These are phyloP conservation scores for Teleogryllus oceanicus DNA, from an alignment of 2,888 invertebrate species.

Conservation along the genomic window DNA sequence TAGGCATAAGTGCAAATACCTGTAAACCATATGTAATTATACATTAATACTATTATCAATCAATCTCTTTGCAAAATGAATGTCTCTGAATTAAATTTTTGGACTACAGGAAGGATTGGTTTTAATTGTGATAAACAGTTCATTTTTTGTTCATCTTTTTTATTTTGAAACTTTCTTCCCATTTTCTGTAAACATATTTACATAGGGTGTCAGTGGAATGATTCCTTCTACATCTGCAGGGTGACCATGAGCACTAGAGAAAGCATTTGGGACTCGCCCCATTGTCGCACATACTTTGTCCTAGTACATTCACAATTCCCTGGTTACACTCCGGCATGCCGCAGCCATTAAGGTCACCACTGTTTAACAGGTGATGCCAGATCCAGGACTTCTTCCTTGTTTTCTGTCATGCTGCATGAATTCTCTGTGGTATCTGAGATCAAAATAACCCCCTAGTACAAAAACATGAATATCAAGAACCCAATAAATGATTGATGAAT, in stretches of 20 bases:
- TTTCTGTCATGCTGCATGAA: not conserved
- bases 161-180: conserved; percentile 9
- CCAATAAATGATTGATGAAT: conserved; percentile 11
- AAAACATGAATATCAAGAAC: conserved; percentile 9
- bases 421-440: conserved; percentile 1
- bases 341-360: not conserved
- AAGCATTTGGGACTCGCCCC: not conserved
- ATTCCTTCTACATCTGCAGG: not conserved
- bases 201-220: conserved; percentile 4
- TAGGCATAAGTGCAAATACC: too few relatives aligned
- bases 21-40: too few relatives aligned
- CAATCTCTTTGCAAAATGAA: too few relatives aligned
- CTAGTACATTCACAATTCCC: not conserved
- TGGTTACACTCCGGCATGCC: not conserved
- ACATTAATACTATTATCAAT: too few relatives aligned
- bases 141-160: not conserved
- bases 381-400: not conserved
- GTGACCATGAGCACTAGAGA: not conserved
- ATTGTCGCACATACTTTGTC: not conserved
- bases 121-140: not conserved
- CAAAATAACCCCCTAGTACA: not conserved
- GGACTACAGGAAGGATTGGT: too few relatives aligned
- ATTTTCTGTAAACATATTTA: not conserved
- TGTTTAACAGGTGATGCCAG: not conserved
- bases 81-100: too few relatives aligned